Evolutionary conservation across 2,113 vertebrate genomes (phyloP).

Genomic region (Gulo gulo): DNA sequence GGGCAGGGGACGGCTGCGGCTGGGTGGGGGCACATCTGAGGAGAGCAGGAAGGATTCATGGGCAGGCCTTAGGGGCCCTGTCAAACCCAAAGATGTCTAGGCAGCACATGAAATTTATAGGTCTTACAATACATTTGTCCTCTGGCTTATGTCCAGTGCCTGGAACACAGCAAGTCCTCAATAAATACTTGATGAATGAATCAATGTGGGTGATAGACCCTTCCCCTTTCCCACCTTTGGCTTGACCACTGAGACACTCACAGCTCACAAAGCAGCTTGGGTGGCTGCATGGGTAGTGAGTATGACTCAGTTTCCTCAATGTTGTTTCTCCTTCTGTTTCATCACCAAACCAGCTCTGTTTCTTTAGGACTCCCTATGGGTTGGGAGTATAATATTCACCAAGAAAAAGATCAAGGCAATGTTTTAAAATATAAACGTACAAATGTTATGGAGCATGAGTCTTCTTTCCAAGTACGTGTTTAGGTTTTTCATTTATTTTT

Average conservation of each 20-base stretch:
- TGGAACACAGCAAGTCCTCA: background rate
- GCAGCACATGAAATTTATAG: background rate
- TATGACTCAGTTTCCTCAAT: background rate
- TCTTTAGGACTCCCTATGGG: background rate
- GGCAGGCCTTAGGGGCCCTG: background rate
- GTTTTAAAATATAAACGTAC: conserved; percentile 25
- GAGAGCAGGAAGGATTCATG: background rate
- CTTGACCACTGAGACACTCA: background rate
- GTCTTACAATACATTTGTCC: background rate
- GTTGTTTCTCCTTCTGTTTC: background rate
- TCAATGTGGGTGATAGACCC: background rate
- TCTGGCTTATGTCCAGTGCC: background rate
- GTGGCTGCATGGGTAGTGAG: too few relatives aligned
- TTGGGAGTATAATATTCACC: background rate
- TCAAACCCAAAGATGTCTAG: background rate
- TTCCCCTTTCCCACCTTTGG: background rate
- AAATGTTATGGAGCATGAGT: background rate
- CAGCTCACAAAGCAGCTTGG: background rate
- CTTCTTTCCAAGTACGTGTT: background rate
- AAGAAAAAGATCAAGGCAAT: background rate
- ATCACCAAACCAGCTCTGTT: background rate
- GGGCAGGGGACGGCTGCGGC: fast-evolving
- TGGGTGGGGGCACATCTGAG: too few relatives aligned
- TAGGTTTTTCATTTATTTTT: background rate
- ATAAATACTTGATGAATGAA: background rate